Conservation (phyloP, 1,140 invertebrate species). For the Pteromalus puparum region DNA sequence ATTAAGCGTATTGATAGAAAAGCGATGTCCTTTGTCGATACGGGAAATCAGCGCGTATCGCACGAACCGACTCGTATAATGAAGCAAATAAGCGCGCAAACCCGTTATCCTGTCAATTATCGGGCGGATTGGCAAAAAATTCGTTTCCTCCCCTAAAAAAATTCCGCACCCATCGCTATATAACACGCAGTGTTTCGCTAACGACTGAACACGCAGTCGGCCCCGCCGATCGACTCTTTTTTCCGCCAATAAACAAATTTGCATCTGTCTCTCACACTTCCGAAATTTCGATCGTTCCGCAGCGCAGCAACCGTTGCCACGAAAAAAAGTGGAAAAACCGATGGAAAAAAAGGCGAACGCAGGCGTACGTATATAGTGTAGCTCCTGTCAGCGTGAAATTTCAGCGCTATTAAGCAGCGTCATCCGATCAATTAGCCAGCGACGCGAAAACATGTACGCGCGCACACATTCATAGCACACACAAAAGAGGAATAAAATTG, state of each 20-base stretch:
- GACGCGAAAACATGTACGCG: conserved; percentile 22
- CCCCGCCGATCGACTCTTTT: background rate
- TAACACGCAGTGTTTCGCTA: background rate
- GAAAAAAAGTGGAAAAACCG: background rate
- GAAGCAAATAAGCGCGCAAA: background rate
- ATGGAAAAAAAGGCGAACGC: background rate
- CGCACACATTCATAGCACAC: background rate
- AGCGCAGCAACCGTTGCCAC: background rate
- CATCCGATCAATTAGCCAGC: conserved; percentile 50
- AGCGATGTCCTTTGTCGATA: background rate
- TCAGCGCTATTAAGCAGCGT: conserved; percentile 40
- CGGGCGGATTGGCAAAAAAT: background rate
- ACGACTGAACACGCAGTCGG: background rate
- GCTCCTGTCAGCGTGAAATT: conserved; percentile 26
- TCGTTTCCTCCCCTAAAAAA: background rate
- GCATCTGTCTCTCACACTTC: conserved; percentile 23
- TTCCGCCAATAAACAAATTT: conserved; percentile 34
- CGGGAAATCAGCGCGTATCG: background rate
- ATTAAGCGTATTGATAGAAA: no score
- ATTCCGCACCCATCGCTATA: background rate
- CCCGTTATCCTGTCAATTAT: background rate
- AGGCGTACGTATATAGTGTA: background rate
- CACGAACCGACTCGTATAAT: background rate
- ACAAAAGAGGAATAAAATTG: background rate
- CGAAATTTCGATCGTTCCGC: background rate